Evolutionary conservation across 2,888 invertebrate genomes (phyloP).

Genomic region (Eristalis arbustorum): DNA sequence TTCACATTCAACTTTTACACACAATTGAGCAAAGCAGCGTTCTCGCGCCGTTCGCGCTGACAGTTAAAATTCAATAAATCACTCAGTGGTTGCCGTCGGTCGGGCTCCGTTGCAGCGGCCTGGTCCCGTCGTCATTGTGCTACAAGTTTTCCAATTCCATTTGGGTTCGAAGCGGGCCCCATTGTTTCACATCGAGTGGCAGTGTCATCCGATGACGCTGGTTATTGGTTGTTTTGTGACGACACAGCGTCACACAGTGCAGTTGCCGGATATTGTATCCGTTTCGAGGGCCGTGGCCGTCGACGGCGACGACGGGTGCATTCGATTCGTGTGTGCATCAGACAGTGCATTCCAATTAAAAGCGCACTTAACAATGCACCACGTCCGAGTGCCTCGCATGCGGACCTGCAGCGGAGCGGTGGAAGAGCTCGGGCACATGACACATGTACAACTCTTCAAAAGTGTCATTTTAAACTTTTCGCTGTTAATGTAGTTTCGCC

Average conservation of each 20-base stretch:
- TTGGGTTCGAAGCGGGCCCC: constrained; percentile 48
- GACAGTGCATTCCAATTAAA: constrained; percentile 70
- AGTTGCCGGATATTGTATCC: constrained; percentile 64
- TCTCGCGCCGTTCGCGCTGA: constrained; percentile 34
- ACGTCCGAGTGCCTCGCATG: constrained; percentile 49
- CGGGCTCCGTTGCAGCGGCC: background rate
- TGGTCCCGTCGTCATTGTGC: constrained; percentile 33
- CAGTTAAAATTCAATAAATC: constrained; percentile 69
- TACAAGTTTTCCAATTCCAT: constrained; percentile 67
- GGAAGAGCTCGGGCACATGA: constrained; percentile 41
- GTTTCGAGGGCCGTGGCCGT: constrained; percentile 1
- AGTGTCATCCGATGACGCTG: constrained; percentile 43
- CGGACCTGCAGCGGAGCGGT: constrained; percentile 11
- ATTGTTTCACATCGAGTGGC: constrained; percentile 56
- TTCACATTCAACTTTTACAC: constrained; percentile 15
- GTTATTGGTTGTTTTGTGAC: constrained; percentile 55
- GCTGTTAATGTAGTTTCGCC: constrained; percentile 48
- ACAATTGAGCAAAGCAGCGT: background rate
- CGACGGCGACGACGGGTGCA: constrained; percentile 4
- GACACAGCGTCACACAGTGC: background rate
- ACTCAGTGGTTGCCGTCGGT: constrained; percentile 39
- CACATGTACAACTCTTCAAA: constrained; percentile 68
- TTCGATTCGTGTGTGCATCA: constrained; percentile 66
- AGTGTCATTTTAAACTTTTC: constrained; percentile 66
- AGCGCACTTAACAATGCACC: constrained; percentile 65